Conservation (phyloP, 1,140 invertebrate genomes). For the Drosophila takahashii region DNA sequence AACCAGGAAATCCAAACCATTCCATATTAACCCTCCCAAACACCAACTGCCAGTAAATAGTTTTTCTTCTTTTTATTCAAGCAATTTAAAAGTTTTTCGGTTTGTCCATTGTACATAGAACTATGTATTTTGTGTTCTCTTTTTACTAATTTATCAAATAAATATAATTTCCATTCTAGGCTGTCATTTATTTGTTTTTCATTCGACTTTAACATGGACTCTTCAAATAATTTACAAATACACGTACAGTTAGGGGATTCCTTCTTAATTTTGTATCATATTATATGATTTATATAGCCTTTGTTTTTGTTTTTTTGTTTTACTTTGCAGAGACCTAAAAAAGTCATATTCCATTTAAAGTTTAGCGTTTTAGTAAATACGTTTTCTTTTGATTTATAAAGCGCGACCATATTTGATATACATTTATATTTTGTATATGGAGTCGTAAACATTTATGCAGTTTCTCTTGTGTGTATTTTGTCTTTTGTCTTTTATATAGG, state of each 20-base stretch:
- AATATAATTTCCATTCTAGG: constrained; percentile 68
- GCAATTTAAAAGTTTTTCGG: constrained; percentile 75
- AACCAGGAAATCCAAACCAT: no score
- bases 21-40: background rate
- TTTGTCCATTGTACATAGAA: constrained; percentile 57
- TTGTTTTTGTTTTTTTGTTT: constrained; percentile 27
- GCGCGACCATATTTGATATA: constrained; percentile 51
- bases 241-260: constrained; percentile 35
- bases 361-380: constrained; percentile 62
- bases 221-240: constrained; percentile 74
- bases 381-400: constrained; percentile 49
- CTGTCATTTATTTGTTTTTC: constrained; percentile 23
- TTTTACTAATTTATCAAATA: constrained; percentile 74
- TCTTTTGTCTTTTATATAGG: constrained; percentile 28
- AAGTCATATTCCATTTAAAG: constrained; percentile 37
- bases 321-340: constrained; percentile 35
- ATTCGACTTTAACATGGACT: constrained; percentile 62
- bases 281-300: constrained; percentile 44
- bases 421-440: constrained; percentile 46
- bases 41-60: background rate
- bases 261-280: constrained; percentile 35
- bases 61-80: constrained; percentile 69
- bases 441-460: constrained; percentile 65
- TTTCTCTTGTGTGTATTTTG: constrained; percentile 30
- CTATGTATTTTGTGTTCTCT: constrained; percentile 48